A percentile compares a stretch with the other conserved stretches of the same genome.
Evolutionary conservation across 1,140 invertebrate species (phyloP).

Genomic region (Carposina sasakii): DNA sequence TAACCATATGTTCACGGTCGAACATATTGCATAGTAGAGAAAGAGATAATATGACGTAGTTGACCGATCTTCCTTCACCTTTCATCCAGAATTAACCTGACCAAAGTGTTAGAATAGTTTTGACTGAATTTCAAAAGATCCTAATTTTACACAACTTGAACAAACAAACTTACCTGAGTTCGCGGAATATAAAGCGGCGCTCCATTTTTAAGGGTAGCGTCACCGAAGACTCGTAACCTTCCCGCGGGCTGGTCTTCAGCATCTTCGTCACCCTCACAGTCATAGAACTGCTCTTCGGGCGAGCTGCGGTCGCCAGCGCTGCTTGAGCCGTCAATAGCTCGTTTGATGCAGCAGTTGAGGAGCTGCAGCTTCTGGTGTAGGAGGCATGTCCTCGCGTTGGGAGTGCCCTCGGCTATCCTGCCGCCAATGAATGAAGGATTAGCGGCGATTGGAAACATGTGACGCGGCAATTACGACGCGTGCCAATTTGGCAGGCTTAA

Average conservation of each 20-base stretch:
- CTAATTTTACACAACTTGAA: no score
- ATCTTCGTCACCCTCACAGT: conserved; percentile 79
- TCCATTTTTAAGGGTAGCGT: conserved; percentile 53
- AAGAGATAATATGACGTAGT: no score
- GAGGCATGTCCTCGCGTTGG: conserved; percentile 90
- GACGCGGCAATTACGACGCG: no score
- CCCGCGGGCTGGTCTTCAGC: conserved; percentile 69
- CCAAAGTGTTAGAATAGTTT: no score
- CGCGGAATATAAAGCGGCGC: conserved; percentile 53
- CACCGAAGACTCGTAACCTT: conserved; percentile 42
- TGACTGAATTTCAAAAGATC: no score
- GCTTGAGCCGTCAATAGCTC: conserved; percentile 47
- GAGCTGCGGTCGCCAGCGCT: conserved; percentile 50
- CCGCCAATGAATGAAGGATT: no score
- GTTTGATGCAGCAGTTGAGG: conserved; percentile 95
- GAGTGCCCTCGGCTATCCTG: conserved; percentile 84
- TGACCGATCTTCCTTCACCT: no score
- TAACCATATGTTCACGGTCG: no score
- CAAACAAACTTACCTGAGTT: conserved; percentile 47
- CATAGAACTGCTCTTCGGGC: conserved; percentile 89
- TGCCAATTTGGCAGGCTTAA: no score
- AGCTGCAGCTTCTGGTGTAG: conserved; percentile 97
- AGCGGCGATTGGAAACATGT: no score
- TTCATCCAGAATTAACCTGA: no score
- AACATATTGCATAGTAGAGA: no score